Percentiles rank a stretch among this genome's conserved stretches.
Conservation (phyloP, 2,888 invertebrate species). For the Cosmopolites sordidus region DNA sequence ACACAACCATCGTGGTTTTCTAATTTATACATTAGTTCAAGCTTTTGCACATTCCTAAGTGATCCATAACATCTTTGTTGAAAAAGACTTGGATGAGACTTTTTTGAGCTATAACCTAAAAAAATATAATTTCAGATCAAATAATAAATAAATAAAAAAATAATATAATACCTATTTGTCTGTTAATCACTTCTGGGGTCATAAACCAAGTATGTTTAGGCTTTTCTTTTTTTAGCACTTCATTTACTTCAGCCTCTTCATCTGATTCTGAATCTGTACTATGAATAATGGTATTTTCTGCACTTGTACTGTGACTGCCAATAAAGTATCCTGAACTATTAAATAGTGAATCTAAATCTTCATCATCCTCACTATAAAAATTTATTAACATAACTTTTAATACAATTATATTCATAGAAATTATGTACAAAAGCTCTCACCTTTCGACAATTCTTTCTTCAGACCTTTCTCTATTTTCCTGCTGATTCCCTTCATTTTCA, state of each 20-base stretch:
- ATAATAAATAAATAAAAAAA: too few relatives aligned
- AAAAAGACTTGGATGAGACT: conserved; percentile 36
- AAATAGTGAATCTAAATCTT: conserved; percentile 18
- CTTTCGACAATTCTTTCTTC: conserved; percentile 17
- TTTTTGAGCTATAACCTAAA: conserved; percentile 44
- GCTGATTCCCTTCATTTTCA: conserved; percentile 3
- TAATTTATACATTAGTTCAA: conserved; percentile 73
- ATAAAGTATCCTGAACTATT: conserved; percentile 12
- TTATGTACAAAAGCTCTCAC: background rate
- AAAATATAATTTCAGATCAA: background rate
- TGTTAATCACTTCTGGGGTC: conserved; percentile 61
- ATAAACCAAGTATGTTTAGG: conserved; percentile 65
- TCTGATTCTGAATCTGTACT: conserved; percentile 39
- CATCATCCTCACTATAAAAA: conserved; percentile 24
- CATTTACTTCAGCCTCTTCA: conserved; percentile 36
- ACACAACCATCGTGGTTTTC: conserved; percentile 85
- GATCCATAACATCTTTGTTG: conserved; percentile 71
- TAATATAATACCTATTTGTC: conserved; percentile 55
- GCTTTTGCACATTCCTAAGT: conserved; percentile 73
- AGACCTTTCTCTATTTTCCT: conserved; percentile 1
- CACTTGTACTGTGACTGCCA: conserved; percentile 10
- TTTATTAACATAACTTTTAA: too few relatives aligned
- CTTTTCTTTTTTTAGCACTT: conserved; percentile 55
- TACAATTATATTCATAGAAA: conserved; percentile 2
- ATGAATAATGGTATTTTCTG: conserved; percentile 20